Conservation (phyloP, 2,888 invertebrate genomes). For the Chymomyza caudatula region DNA sequence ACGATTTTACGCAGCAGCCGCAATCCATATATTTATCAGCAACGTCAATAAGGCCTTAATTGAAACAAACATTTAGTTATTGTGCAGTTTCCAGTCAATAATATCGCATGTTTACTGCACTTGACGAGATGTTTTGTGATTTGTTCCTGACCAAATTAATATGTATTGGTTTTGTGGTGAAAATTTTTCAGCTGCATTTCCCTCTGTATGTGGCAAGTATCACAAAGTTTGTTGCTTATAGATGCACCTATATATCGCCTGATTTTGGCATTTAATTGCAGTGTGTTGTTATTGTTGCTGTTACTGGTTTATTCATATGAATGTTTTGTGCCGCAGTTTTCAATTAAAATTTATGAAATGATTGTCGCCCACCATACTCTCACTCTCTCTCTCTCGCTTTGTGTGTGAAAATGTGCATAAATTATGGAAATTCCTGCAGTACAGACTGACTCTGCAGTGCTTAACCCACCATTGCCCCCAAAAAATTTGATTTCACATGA, state of each 20-base stretch:
- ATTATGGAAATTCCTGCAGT: conserved; percentile 56
- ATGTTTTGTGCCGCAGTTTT: conserved; percentile 51
- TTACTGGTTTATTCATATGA: conserved; percentile 26
- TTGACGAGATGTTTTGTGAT: conserved; percentile 4
- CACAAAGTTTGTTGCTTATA: neutral
- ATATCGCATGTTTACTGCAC: neutral
- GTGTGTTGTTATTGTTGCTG: conserved; percentile 2
- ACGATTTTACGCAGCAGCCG: no score
- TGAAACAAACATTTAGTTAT: neutral
- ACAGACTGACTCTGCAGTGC: neutral
- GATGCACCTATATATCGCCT: conserved; percentile 16
- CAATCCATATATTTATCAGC: neutral
- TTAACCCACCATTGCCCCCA: neutral
- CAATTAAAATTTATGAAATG: conserved; percentile 69
- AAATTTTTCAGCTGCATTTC: neutral
- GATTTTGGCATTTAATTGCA: conserved; percentile 44
- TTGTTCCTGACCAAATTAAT: neutral
- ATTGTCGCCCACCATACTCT: conserved; percentile 18
- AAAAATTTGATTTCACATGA: conserved; percentile 34
- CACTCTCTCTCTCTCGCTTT: conserved; percentile 8
- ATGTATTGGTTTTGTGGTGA: neutral
- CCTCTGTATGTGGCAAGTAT: neutral
- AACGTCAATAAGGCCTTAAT: neutral
- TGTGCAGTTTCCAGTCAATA: neutral
- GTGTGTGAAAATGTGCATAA: conserved; percentile 37